Percentiles rank a stretch among this genome's conserved stretches.
phyloP scores from a whole-genome alignment of 2,888 invertebrate genomes.

The Craniophora ligustri region DNA sequence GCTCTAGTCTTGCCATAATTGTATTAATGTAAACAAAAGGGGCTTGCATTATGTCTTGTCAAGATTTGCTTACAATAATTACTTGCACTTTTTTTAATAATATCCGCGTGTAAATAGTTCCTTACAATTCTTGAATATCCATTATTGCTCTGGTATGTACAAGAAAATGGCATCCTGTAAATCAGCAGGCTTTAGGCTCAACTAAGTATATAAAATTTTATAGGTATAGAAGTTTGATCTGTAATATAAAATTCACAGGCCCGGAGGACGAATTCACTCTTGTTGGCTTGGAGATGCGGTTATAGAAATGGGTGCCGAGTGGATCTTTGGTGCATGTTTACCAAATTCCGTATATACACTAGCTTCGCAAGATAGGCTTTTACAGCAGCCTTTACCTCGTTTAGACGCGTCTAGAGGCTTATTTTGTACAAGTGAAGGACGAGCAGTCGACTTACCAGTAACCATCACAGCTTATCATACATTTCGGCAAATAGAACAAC shows the following conservation, averaged over 20 bases:
- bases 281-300: constrained; percentile 93
- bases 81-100: no score
- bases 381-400: constrained; percentile 88
- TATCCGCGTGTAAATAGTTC: no score
- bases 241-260: constrained; percentile 82
- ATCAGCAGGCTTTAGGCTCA: no score
- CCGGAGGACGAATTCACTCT: constrained; percentile 93
- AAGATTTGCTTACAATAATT: no score
- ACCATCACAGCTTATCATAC: constrained; percentile 90
- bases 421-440: constrained; percentile 92
- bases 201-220: no score
- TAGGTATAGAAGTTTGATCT: no score
- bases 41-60: no score
- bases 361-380: constrained; percentile 91
- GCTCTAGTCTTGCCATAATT: no score
- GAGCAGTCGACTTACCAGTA: constrained; percentile 90
- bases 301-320: constrained; percentile 93
- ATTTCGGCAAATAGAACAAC: constrained; percentile 91
- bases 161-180: no score
- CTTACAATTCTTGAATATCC: no score
- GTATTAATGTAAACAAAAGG: no score
- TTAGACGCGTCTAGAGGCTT: constrained; percentile 88
- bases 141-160: no score
- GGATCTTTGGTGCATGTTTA: constrained; percentile 92
- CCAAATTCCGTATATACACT: constrained; percentile 92